These are phyloP conservation scores for Bombylius discolor DNA, from an alignment of 2,888 invertebrate species.

Conservation along the genomic window DNA sequence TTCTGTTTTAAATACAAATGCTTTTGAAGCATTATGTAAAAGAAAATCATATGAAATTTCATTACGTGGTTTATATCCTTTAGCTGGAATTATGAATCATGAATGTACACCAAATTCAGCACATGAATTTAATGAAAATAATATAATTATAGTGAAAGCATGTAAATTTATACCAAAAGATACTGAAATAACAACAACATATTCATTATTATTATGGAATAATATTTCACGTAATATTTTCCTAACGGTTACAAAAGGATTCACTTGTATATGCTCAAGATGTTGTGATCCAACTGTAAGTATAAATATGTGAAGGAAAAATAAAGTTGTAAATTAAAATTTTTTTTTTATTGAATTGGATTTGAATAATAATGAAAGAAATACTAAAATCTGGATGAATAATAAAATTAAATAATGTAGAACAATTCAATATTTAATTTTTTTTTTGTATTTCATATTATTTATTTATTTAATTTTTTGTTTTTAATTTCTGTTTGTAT, in stretches of 20 bases:
- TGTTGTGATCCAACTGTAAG: constrained; percentile 57
- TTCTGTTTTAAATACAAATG: constrained; percentile 35
- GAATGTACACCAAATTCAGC: constrained; percentile 60
- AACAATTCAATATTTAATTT: constrained; percentile 23
- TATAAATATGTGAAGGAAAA: too few relatives aligned
- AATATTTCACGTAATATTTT: constrained; percentile 52
- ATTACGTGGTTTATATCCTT: constrained; percentile 51
- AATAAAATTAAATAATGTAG: too few relatives aligned
- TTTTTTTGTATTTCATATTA: constrained; percentile 34
- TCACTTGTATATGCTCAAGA: constrained; percentile 52
- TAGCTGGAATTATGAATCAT: constrained; percentile 58
- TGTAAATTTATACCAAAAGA: constrained; percentile 48
- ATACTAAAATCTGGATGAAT: too few relatives aligned
- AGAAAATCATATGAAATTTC: constrained; percentile 32
- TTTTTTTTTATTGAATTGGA: too few relatives aligned
- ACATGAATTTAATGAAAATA: constrained; percentile 49
- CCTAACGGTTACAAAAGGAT: constrained; percentile 52
- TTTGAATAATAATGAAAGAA: too few relatives aligned
- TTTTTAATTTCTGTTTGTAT: too few relatives aligned
- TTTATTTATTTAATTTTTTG: not conserved
- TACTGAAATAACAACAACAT: constrained; percentile 54
- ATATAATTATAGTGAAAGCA: constrained; percentile 48
- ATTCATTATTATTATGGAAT: constrained; percentile 58
- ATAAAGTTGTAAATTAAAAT: too few relatives aligned
- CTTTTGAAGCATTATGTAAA: constrained; percentile 32